Percentiles rank a stretch among this genome's conserved stretches.
phyloP scores from a whole-genome alignment of 2,797 vertebrate species.

The Gymnoscopelus braueri region DNA sequence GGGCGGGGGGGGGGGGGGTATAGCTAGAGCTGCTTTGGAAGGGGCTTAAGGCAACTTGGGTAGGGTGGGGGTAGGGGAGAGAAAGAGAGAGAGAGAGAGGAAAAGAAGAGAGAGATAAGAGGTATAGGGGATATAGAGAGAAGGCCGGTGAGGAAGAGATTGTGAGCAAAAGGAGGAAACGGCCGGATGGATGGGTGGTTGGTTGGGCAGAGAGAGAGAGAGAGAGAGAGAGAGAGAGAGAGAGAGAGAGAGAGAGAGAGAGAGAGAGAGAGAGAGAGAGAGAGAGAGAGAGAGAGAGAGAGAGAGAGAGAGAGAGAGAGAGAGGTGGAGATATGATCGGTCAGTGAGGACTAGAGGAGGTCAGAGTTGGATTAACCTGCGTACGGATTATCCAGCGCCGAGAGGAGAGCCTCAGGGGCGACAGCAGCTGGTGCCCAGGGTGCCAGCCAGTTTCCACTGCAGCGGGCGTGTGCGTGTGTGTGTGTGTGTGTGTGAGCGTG shows the following conservation, averaged over 20 bases:
- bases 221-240: conserved; percentile 25
- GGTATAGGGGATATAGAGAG: conserved; percentile 48
- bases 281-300: conserved; percentile 25
- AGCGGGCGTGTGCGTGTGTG: conserved; percentile 39
- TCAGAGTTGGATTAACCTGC: conserved; percentile 86
- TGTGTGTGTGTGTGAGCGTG: conserved; percentile 27
- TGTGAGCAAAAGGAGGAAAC: neutral
- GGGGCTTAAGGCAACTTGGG: conserved; percentile 80
- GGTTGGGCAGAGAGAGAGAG: conserved; percentile 3
- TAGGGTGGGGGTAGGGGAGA: conserved; percentile 49
- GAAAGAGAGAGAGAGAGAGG: conserved; percentile 56
- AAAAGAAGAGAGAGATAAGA: conserved; percentile 57
- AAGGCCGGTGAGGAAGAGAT: conserved; percentile 30
- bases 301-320: conserved; percentile 42
- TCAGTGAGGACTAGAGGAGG: conserved; percentile 79
- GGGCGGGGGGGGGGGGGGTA: conserved; percentile 32
- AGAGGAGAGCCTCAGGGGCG: conserved; percentile 60
- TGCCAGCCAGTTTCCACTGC: conserved; percentile 55
- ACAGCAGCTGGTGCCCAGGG: conserved; percentile 66
- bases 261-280: conserved; percentile 51
- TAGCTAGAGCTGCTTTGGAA: conserved; percentile 59
- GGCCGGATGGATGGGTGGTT: neutral
- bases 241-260: conserved; percentile 52
- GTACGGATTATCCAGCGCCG: conserved; percentile 81
- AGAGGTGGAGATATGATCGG: conserved; percentile 80